phyloP scores from a whole-genome alignment of 2,113 vertebrate genomes.

The Arenaria interpres region DNA sequence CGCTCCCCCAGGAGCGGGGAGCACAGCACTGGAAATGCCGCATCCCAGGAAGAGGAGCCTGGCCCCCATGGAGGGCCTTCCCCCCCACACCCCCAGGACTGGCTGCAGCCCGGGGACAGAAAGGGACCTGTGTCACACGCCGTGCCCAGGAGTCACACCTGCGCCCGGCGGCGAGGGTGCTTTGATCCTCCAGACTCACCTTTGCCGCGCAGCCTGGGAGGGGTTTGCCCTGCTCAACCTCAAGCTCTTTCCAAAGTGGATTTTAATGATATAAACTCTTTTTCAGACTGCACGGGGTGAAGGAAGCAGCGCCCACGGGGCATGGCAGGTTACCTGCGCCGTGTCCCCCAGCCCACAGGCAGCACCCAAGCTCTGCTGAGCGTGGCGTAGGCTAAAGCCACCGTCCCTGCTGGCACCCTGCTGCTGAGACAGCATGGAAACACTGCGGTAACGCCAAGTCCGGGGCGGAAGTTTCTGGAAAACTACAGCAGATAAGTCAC shows the following conservation, averaged over 20 bases:
- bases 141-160: neutral
- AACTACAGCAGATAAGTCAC: neutral
- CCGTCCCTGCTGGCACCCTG: rapidly evolving
- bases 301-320: rapidly evolving
- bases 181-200: neutral
- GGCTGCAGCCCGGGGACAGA: neutral
- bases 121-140: neutral
- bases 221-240: neutral
- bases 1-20: neutral
- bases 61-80: rapidly evolving
- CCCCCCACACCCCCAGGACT: neutral
- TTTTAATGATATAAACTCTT: neutral
- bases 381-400: neutral
- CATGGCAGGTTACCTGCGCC: rapidly evolving
- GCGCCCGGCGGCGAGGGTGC: neutral
- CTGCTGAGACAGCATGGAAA: neutral
- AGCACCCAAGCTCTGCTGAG: neutral
- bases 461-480: neutral
- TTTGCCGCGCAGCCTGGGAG: neutral
- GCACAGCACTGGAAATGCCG: neutral
- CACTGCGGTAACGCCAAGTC: rapidly evolving
- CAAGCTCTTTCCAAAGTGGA: neutral
- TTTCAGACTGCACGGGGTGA: neutral
- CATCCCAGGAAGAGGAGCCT: neutral
- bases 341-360: neutral